Evolutionary conservation across 1,140 invertebrate genomes (phyloP).

Genomic region (Limonius californicus): DNA sequence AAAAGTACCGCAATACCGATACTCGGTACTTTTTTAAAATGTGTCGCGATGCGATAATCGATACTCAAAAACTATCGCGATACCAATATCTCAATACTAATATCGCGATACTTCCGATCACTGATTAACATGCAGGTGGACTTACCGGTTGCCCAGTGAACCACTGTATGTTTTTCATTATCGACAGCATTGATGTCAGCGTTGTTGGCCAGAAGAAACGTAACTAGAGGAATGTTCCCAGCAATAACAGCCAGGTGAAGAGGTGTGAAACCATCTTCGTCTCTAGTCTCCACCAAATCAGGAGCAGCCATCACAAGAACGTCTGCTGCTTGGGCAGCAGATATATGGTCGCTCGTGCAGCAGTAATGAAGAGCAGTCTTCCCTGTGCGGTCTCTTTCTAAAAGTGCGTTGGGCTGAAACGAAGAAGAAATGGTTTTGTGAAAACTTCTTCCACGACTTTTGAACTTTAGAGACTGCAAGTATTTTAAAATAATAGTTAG

Average conservation of each 20-base stretch:
- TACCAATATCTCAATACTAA: too few relatives aligned
- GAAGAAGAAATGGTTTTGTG: too few relatives aligned
- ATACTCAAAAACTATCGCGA: too few relatives aligned
- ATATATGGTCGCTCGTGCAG: conserved; percentile 53
- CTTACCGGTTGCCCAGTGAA: conserved; percentile 96
- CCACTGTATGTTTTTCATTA: conserved; percentile 91
- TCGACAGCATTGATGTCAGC: conserved; percentile 87
- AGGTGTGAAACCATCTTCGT: conserved; percentile 91
- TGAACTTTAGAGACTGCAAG: too few relatives aligned
- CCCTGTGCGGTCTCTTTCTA: conserved; percentile 72
- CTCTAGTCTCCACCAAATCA: conserved; percentile 72
- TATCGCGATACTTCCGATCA: too few relatives aligned
- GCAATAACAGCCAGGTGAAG: conserved; percentile 91
- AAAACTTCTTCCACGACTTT: too few relatives aligned
- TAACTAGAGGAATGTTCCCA: conserved; percentile 78
- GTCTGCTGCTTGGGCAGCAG: conserved; percentile 57
- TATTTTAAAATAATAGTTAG: too few relatives aligned
- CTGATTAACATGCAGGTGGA: too few relatives aligned
- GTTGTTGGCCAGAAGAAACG: conserved; percentile 72
- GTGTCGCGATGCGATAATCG: too few relatives aligned
- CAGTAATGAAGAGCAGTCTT: conserved; percentile 93
- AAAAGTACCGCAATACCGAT: too few relatives aligned
- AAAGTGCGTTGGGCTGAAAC: conserved; percentile 57
- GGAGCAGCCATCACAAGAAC: conserved; percentile 71
- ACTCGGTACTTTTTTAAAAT: too few relatives aligned